Evolutionary conservation across 1,140 invertebrate genomes (phyloP), one percentile per base, ranked within the genome.

Genomic region (Panulirus ornatus): DNA sequence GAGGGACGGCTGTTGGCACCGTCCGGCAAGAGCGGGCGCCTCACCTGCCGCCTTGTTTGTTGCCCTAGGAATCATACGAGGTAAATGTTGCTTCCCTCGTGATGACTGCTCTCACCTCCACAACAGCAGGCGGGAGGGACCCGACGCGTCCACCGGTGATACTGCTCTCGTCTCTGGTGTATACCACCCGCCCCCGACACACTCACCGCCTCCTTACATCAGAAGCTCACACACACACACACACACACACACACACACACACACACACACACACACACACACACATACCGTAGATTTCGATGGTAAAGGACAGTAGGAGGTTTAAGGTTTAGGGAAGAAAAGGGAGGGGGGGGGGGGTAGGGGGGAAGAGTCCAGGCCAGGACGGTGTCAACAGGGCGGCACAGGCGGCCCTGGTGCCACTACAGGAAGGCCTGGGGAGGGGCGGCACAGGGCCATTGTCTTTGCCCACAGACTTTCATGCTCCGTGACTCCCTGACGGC

Each of bases 381-480:
- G 8, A n/a, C 36, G 30, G 63, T 47, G 63, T 47, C 63, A 27
- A n/a, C 40, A 38, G 70, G 71, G 70, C 11, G 47, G 16, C 51
- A 70, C 54, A 66, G 30, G 44, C 27, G 66, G 47, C 16, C 27
- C 40, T 30, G 78, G 63, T 16, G 40, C 11, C 27, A 44, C 27
- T 9, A 71, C 38, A 66, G 73, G 73, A 42, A 42, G 38, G 47
- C 14, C 6, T 6, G 58, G 40, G 63, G 58, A 51, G 40, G 30
- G 58, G 78, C 9, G 86, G 63, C 63, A 73, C 66, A 14, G 30
- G 38, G 42, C 87, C 58, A 73, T 83, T 82, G 79, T 82, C 66
- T 89, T 89, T 73, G 44, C 3, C 40, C 63, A 83, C 42, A 36
- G 66, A 83, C 78, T 83, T 89, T 87, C 84, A 87, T 87, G 84